Percentiles rank a stretch among this genome's conserved stretches.
phyloP scores from a whole-genome alignment of 30 jellyfish, hydroid and myxozoan species.

The Phacellophora camtschatica region DNA sequence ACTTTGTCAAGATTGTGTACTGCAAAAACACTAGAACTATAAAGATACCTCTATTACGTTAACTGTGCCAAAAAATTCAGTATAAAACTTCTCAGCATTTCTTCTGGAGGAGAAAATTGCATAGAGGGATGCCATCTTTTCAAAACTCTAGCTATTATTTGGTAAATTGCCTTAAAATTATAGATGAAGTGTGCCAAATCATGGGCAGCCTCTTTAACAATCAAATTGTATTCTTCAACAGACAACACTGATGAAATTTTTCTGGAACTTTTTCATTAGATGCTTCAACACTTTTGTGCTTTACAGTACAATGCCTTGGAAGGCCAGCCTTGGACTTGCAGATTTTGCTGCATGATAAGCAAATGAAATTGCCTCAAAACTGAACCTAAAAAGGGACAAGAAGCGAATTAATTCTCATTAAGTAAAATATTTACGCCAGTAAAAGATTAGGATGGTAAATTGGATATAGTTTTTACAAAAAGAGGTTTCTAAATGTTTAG shows the following conservation, averaged over 20 bases:
- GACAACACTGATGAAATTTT: too few species aligned
- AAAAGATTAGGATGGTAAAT: background rate
- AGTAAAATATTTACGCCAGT: background rate
- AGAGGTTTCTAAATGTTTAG: background rate
- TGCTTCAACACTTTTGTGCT: slow-evolving; percentile 5
- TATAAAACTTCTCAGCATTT: slow-evolving; percentile 19
- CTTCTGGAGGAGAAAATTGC: background rate
- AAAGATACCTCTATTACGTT: too few species aligned
- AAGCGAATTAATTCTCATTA: slow-evolving; percentile 1
- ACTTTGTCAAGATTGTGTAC: too few species aligned
- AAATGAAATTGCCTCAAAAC: background rate
- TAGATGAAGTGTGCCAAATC: background rate
- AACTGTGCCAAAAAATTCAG: slow-evolving; percentile 17
- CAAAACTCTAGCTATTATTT: background rate
- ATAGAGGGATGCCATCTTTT: slow-evolving; percentile 12
- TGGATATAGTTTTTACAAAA: background rate
- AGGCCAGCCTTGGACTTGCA: slow-evolving; percentile 47
- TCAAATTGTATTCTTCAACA: slow-evolving; percentile 24
- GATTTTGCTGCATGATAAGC: background rate
- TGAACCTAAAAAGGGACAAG: background rate
- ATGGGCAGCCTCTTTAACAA: slow-evolving; percentile 7
- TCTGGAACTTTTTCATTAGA: background rate
- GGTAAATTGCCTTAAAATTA: background rate
- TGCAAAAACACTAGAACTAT: too few species aligned
- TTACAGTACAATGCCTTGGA: slow-evolving; percentile 22